Percentiles rank a stretch among this genome's conserved stretches.
These are phyloP conservation scores for Glomeris marginata DNA, from an alignment of 2,888 invertebrate genomes.

Conservation along the genomic window DNA sequence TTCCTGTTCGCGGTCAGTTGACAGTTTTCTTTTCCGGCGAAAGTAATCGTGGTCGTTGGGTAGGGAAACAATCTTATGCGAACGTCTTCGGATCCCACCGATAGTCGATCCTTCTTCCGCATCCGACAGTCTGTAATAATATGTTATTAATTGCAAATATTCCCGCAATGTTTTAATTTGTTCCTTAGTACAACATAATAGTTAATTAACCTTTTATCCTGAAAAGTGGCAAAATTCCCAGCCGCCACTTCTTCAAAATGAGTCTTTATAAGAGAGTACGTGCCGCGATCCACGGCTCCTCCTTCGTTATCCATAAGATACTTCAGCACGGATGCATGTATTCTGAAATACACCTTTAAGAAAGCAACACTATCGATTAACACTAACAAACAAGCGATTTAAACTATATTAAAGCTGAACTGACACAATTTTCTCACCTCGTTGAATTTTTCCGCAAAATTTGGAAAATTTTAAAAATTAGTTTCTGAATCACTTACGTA, in stretches of 20 bases:
- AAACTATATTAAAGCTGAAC: too few relatives aligned
- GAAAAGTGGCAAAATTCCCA: slow-evolving; percentile 27
- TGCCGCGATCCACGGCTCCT: slow-evolving; percentile 38
- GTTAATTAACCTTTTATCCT: slow-evolving; percentile 19
- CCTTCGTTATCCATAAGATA: slow-evolving; percentile 62
- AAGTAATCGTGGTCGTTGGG: slow-evolving; percentile 26
- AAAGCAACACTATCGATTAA: too few relatives aligned
- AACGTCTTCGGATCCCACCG: slow-evolving; percentile 3
- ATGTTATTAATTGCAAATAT: background rate
- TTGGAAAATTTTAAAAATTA: too few relatives aligned
- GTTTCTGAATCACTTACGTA: too few relatives aligned
- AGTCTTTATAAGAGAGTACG: slow-evolving; percentile 22
- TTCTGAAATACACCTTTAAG: slow-evolving; percentile 45
- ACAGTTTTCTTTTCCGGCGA: slow-evolving; percentile 14
- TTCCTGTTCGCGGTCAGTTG: slow-evolving; percentile 6
- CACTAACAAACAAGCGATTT: too few relatives aligned
- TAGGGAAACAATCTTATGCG: slow-evolving; percentile 4
- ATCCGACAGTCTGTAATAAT: background rate
- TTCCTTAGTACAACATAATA: too few relatives aligned
- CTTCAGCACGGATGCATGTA: slow-evolving; percentile 78
- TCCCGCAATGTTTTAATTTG: too few relatives aligned
- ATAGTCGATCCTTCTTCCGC: background rate
- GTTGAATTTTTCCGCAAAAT: too few relatives aligned
- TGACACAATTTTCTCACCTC: too few relatives aligned
- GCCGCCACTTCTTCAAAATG: slow-evolving; percentile 26